These are phyloP conservation scores for Anisognathus igniventris DNA, from an alignment of 2,797 vertebrate genomes.

Conservation along the genomic window DNA sequence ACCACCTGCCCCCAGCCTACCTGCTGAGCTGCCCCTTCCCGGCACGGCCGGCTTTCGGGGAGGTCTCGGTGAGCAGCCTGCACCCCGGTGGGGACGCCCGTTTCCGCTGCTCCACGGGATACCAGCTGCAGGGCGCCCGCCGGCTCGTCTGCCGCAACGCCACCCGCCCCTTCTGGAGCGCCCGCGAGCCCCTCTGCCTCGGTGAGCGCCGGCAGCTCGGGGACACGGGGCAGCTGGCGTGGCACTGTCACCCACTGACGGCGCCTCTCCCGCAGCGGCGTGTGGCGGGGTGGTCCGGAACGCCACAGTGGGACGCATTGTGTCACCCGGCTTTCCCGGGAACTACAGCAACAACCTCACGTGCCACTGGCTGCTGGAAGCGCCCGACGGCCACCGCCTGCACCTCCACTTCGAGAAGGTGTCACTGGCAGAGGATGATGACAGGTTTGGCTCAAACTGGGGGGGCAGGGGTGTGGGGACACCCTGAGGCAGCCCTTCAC, in stretches of 20 bases:
- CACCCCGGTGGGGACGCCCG: slow-evolving; percentile 88
- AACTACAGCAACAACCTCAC: slow-evolving; percentile 99
- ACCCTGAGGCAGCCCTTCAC: rapidly evolving
- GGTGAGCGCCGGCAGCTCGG: slow-evolving; percentile 64
- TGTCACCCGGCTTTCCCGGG: slow-evolving; percentile 92
- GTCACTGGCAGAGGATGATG: slow-evolving; percentile 93
- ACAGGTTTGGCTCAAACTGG: slow-evolving; percentile 81
- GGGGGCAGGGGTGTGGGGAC: rapidly evolving
- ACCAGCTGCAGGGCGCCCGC: slow-evolving; percentile 82
- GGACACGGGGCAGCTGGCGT: rapidly evolving
- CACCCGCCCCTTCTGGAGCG: slow-evolving; percentile 92
- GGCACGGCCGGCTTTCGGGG: slow-evolving; percentile 79
- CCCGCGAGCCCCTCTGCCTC: slow-evolving; percentile 81
- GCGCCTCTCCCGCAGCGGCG: slow-evolving; percentile 70
- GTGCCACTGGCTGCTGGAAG: slow-evolving; percentile 95
- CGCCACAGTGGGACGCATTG: slow-evolving; percentile 87
- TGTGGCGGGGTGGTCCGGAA: slow-evolving; percentile 93
- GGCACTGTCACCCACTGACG: rapidly evolving
- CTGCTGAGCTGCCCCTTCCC: slow-evolving; percentile 90
- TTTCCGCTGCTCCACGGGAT: slow-evolving; percentile 88
- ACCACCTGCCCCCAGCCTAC: slow-evolving; percentile 72
- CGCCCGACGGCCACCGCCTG: slow-evolving; percentile 83
- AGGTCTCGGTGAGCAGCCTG: slow-evolving; percentile 88
- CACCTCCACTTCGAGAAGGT: slow-evolving; percentile 98
- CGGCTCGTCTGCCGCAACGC: slow-evolving; percentile 86